Conservation (phyloP, 37 sponge, comb jelly and placozoan species). For the Beroe forskalii region DNA sequence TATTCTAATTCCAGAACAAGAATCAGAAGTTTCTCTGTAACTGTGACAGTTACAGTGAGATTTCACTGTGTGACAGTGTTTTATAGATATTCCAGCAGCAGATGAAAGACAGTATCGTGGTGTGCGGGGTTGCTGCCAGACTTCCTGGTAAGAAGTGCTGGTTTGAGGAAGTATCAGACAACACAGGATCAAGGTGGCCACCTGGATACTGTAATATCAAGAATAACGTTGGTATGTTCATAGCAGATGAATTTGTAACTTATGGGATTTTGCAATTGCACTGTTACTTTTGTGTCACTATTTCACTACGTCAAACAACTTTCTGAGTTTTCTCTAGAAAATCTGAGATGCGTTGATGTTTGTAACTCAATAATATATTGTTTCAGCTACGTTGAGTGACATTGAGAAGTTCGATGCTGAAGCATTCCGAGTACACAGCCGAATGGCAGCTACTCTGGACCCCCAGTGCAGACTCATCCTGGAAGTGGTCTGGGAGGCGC, state of each 20-base stretch:
- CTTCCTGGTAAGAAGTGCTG: neutral
- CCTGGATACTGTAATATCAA: slow-evolving; percentile 14
- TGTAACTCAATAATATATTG: too few species aligned
- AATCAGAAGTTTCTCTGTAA: too few species aligned
- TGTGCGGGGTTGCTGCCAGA: neutral
- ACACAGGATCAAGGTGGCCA: neutral
- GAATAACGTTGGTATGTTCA: slow-evolving; percentile 1
- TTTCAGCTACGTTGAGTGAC: neutral
- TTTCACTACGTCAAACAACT: too few species aligned
- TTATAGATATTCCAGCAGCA: too few species aligned
- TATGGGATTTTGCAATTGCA: too few species aligned
- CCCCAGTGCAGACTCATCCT: slow-evolving; percentile 35
- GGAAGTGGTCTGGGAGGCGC: slow-evolving; percentile 40
- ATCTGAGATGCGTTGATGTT: too few species aligned
- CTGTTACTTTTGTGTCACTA: too few species aligned
- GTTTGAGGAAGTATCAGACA: neutral
- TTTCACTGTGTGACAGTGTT: too few species aligned
- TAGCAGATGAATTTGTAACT: too few species aligned
- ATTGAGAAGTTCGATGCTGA: slow-evolving; percentile 12
- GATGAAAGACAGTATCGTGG: neutral
- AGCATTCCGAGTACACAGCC: slow-evolving; percentile 25
- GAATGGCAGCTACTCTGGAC: slow-evolving; percentile 48
- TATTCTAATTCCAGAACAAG: too few species aligned
- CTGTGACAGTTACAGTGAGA: too few species aligned
- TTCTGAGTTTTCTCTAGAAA: too few species aligned